A percentile compares a stretch with the other conserved stretches of the same genome.
phyloP scores from a whole-genome alignment of 2,888 invertebrate genomes.

The Cheilosia impressa region DNA sequence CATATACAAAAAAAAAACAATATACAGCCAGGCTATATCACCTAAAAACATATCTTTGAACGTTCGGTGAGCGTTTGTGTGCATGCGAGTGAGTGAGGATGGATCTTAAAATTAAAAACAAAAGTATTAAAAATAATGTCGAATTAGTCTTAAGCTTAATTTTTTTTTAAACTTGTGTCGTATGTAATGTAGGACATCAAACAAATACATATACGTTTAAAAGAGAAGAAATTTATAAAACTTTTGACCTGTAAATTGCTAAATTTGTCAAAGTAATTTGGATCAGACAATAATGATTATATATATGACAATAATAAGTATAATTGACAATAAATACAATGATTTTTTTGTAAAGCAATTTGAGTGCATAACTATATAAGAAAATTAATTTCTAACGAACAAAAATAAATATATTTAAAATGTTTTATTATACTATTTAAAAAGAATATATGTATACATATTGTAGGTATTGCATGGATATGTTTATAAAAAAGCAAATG shows the following conservation, averaged over 20 bases:
- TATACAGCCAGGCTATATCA: slow-evolving; percentile 83
- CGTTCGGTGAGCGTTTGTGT: slow-evolving; percentile 70
- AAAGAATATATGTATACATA: neutral
- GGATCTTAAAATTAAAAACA: slow-evolving; percentile 39
- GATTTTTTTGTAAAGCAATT: slow-evolving; percentile 46
- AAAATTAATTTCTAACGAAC: slow-evolving; percentile 4
- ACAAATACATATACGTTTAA: slow-evolving; percentile 18
- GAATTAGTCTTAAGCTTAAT: slow-evolving; percentile 38
- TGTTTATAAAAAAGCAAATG: slow-evolving; percentile 19
- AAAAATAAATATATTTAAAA: slow-evolving; percentile 24
- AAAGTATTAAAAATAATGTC: slow-evolving; percentile 34
- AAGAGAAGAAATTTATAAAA: slow-evolving; percentile 27
- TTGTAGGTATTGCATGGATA: slow-evolving; percentile 20
- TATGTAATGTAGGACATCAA: slow-evolving; percentile 3
- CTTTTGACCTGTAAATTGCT: slow-evolving; percentile 64
- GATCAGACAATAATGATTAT: neutral
- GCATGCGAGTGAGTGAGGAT: slow-evolving; percentile 66
- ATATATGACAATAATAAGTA: slow-evolving; percentile 46
- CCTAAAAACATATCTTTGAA: slow-evolving; percentile 84
- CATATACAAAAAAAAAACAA: slow-evolving; percentile 56
- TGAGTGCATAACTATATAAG: neutral
- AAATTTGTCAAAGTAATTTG: slow-evolving; percentile 31
- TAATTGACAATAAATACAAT: slow-evolving; percentile 65
- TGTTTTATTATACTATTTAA: slow-evolving; percentile 24
- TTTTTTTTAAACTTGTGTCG: slow-evolving; percentile 7